phyloP scores from a whole-genome alignment of 2,113 vertebrate species.

The Emydura subglobosa region DNA sequence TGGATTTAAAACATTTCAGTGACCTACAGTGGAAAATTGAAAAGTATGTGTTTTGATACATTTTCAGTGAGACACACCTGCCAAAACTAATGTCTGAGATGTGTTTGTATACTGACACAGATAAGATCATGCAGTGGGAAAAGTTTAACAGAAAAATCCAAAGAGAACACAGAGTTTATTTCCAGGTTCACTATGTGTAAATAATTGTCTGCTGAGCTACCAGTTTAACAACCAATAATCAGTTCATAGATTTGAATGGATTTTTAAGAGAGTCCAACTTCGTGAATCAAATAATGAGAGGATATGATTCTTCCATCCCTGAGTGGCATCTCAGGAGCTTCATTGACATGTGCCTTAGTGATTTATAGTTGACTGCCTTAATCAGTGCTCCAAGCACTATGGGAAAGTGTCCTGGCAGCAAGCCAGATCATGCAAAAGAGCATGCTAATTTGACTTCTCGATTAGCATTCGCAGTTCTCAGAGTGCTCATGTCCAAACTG shows the following conservation, averaged over 20 bases:
- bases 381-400: slow-evolving; percentile 50
- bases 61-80: background rate
- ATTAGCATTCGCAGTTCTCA: background rate
- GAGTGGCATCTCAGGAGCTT: slow-evolving; percentile 33
- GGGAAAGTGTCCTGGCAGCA: slow-evolving; percentile 56
- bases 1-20: background rate
- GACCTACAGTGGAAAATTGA: background rate
- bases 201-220: slow-evolving; percentile 58
- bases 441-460: background rate
- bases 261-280: slow-evolving; percentile 71
- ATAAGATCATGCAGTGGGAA: background rate
- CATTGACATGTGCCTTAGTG: slow-evolving; percentile 64
- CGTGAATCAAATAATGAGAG: slow-evolving; percentile 60
- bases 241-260: slow-evolving; percentile 71
- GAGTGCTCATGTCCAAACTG: background rate
- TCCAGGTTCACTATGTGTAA: background rate
- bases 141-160: slow-evolving; percentile 20
- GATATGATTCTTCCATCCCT: slow-evolving; percentile 62
- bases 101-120: background rate
- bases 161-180: background rate
- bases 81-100: background rate
- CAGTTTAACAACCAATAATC: slow-evolving; percentile 64
- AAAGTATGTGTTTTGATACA: background rate
- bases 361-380: slow-evolving; percentile 64
- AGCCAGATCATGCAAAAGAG: slow-evolving; percentile 1